Evolutionary conservation across 2,797 vertebrate genomes (phyloP).

Genomic region (Fundulus diaphanus): DNA sequence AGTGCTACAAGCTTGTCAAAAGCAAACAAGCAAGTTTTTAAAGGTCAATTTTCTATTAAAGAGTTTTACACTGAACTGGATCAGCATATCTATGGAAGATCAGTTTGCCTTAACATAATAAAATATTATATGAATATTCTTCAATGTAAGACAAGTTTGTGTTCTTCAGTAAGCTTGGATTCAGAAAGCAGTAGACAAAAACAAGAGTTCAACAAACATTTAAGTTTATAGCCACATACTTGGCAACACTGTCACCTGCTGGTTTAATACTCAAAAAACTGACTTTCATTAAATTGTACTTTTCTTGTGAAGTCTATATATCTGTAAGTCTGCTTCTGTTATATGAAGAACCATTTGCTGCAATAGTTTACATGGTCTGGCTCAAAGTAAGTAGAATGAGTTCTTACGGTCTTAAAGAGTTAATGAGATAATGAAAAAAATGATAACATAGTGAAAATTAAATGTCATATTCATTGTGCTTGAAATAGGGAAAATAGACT

Average conservation of each 20-base stretch:
- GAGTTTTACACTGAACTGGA: background rate
- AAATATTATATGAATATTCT: background rate
- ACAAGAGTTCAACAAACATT: background rate
- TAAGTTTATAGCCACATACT: background rate
- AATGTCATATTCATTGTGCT: no score
- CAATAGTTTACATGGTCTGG: no score
- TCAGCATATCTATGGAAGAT: background rate
- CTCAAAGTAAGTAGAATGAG: no score
- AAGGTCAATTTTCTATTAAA: background rate
- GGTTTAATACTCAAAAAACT: background rate
- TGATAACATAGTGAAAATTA: no score
- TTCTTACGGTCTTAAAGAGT: no score
- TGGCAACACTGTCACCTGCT: background rate
- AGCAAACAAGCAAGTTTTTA: background rate
- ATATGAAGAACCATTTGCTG: no score
- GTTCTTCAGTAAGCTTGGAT: conserved; percentile 15
- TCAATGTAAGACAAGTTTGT: conserved; percentile 14
- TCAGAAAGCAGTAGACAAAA: background rate
- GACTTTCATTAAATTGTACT: background rate
- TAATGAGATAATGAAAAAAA: no score
- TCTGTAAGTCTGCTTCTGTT: no score
- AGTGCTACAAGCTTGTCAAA: background rate
- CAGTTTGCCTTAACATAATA: background rate
- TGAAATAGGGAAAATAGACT: no score
- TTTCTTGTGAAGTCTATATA: no score